Evolutionary conservation across 2,888 invertebrate genomes (phyloP).

Genomic region (Tenthredo livida): DNA sequence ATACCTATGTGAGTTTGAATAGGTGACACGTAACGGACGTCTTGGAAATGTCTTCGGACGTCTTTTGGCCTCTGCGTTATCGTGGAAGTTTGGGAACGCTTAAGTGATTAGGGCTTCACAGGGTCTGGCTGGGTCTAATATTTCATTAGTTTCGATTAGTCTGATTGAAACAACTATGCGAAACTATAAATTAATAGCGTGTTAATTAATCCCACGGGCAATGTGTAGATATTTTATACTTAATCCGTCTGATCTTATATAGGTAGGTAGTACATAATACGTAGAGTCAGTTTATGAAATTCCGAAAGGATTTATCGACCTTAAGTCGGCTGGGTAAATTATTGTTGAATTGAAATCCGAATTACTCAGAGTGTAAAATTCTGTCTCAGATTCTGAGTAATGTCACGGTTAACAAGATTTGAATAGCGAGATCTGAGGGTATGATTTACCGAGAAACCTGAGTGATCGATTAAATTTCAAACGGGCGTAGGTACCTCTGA

Average conservation of each 20-base stretch:
- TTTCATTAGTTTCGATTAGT: constrained; percentile 4
- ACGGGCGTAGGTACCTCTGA: background rate
- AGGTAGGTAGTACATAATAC: background rate
- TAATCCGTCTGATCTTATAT: background rate
- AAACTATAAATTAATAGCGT: background rate
- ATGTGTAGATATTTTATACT: background rate
- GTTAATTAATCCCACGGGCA: background rate
- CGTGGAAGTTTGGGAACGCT: background rate
- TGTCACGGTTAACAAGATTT: constrained; percentile 27
- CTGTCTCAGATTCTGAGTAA: background rate
- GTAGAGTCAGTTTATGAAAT: background rate
- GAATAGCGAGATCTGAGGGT: background rate
- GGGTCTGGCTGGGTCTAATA: background rate
- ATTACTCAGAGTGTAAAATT: constrained; percentile 11
- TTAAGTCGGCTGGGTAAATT: background rate
- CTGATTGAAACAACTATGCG: background rate
- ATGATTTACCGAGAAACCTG: background rate
- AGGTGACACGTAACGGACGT: background rate
- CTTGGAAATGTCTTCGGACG: background rate
- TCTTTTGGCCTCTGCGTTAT: background rate
- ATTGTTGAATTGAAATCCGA: background rate
- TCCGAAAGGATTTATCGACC: background rate
- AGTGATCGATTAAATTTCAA: constrained; percentile 39
- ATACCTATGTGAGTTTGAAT: no score
- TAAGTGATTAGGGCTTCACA: background rate